These are phyloP conservation scores for Tetragnatha montana DNA, from an alignment of 2,888 invertebrate genomes.

Conservation along the genomic window DNA sequence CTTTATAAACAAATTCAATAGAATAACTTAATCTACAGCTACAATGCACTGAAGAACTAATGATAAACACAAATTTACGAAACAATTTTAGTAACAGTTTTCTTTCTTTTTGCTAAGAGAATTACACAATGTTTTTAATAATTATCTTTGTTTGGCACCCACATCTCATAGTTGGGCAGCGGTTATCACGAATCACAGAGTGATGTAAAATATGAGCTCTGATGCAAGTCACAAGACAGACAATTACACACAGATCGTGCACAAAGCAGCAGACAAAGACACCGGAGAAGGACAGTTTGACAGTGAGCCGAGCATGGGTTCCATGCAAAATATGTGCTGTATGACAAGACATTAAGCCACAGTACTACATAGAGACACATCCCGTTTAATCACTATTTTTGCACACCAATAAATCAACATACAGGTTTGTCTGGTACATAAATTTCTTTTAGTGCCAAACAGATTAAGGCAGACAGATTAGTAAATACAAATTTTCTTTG, in stretches of 20 bases:
- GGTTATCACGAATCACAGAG: conserved; percentile 71
- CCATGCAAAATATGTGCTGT: conserved; percentile 70
- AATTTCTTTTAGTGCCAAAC: conserved; percentile 68
- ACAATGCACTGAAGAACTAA: conserved; percentile 66
- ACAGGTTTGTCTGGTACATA: conserved; percentile 70
- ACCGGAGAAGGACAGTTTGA: conserved; percentile 69
- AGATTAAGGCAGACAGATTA: conserved; percentile 70
- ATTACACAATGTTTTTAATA: conserved; percentile 42
- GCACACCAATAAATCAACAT: conserved; percentile 67
- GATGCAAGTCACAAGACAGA: conserved; percentile 70
- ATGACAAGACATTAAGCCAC: conserved; percentile 70
- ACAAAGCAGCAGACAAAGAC: conserved; percentile 70
- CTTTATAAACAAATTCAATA: conserved; percentile 65
- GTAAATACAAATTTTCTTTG: conserved; percentile 70
- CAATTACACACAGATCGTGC: conserved; percentile 69
- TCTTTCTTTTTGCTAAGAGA: conserved; percentile 14
- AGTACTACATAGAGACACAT: conserved; percentile 69
- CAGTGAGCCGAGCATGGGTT: conserved; percentile 70
- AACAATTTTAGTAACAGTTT: conserved; percentile 34
- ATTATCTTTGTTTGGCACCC: conserved; percentile 70
- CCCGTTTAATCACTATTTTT: conserved; percentile 51
- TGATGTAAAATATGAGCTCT: conserved; percentile 71
- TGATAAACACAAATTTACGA: conserved; percentile 39
- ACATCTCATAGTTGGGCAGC: conserved; percentile 70
- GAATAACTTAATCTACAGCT: conserved; percentile 67